These are phyloP conservation scores for Incurvaria masculella DNA, from an alignment of 2,888 invertebrate species.

Conservation along the genomic window DNA sequence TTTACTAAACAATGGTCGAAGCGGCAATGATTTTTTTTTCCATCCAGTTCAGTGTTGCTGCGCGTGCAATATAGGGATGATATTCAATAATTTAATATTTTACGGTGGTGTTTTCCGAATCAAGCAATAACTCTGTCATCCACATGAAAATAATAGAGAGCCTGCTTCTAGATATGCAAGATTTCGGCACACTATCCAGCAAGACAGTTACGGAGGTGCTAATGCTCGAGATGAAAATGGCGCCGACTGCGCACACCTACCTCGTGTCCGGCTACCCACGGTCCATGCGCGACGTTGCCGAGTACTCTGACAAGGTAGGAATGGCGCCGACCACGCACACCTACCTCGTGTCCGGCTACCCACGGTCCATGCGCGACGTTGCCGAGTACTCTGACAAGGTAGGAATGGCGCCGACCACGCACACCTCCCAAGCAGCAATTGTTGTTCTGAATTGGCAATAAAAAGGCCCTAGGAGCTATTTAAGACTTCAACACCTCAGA, in stretches of 20 bases:
- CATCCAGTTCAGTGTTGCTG: too few species aligned
- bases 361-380: conserved; percentile 87
- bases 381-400: conserved; percentile 92
- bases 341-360: conserved; percentile 86
- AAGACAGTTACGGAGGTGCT: conserved; percentile 86
- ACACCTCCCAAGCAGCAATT: too few species aligned
- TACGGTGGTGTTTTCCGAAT: too few species aligned
- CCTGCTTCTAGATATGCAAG: conserved; percentile 71
- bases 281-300: conserved; percentile 88
- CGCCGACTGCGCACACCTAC: conserved; percentile 82
- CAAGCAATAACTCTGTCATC: too few species aligned
- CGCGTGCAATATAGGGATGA: too few species aligned
- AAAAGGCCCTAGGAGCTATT: too few species aligned
- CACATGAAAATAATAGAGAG: too few species aligned
- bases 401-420: conserved; percentile 86
- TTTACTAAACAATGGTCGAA: too few species aligned
- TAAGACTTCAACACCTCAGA: too few species aligned
- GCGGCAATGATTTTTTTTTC: too few species aligned
- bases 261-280: conserved; percentile 88
- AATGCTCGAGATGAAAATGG: conserved; percentile 93
- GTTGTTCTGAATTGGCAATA: too few species aligned
- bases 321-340: conserved; percentile 87
- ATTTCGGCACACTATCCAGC: conserved; percentile 81
- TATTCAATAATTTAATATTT: too few species aligned
- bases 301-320: conserved; percentile 91